A percentile compares a stretch with the other conserved stretches of the same genome.
Evolutionary conservation across 2,797 vertebrate species (phyloP).

Genomic region (Etheostoma nigrum): DNA sequence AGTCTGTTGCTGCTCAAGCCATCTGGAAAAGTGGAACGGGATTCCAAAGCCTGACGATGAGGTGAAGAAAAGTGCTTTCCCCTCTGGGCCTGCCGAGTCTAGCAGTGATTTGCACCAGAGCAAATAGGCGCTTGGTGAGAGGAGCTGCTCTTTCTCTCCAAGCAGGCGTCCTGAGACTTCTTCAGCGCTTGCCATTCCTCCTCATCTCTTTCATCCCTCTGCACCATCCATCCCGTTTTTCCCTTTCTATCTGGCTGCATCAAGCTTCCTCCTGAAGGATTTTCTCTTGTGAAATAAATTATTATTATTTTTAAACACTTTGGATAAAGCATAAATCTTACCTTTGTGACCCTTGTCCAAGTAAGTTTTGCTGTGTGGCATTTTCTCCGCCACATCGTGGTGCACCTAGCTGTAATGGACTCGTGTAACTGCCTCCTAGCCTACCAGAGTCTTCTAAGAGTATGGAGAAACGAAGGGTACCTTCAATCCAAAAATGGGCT

Average conservation of each 20-base stretch:
- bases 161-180: conserved; percentile 66
- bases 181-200: conserved; percentile 36
- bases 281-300: not conserved
- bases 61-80: conserved; percentile 87
- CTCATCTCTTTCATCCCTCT: conserved; percentile 40
- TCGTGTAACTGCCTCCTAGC: not conserved
- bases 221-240: conserved; percentile 29
- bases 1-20: conserved; percentile 74
- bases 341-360: conserved; percentile 9
- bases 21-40: conserved; percentile 85
- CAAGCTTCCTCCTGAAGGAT: conserved; percentile 27
- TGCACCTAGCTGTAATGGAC: not conserved
- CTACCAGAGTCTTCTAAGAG: too few relatives aligned
- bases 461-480: too few relatives aligned
- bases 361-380: not conserved
- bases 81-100: conserved; percentile 70
- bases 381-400: not conserved
- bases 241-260: conserved; percentile 30
- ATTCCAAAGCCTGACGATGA: conserved; percentile 80
- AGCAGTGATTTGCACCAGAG: conserved; percentile 79
- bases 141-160: conserved; percentile 62
- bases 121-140: conserved; percentile 66
- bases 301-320: conserved; percentile 2
- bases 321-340: conserved; percentile 1
- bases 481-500: too few relatives aligned